A percentile compares a stretch with the other conserved stretches of the same genome.
Conservation (phyloP, 2,797 vertebrate genomes). For the Protonibea diacanthus region DNA sequence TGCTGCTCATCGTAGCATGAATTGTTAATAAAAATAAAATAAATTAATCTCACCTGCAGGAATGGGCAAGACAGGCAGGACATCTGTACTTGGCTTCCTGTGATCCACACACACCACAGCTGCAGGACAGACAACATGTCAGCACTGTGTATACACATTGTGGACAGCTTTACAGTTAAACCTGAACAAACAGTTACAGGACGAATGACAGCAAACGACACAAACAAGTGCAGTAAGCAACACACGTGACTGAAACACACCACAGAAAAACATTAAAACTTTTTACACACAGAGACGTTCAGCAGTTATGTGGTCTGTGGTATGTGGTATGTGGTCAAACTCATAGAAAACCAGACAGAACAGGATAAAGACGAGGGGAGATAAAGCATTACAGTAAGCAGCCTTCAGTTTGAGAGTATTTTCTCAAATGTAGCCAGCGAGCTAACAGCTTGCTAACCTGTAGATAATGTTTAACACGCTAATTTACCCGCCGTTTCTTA, state of each 20-base stretch:
- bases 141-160: neutral
- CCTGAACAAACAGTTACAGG: neutral
- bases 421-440: neutral
- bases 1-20: neutral
- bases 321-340: too few relatives aligned
- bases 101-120: conserved; percentile 90
- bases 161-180: neutral
- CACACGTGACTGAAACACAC: neutral
- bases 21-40: neutral
- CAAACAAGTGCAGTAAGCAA: neutral
- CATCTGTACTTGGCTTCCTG: conserved; percentile 93
- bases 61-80: conserved; percentile 90
- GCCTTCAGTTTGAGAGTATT: too few relatives aligned
- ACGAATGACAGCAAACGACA: neutral
- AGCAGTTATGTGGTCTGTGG: too few relatives aligned
- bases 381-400: too few relatives aligned
- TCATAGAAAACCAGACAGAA: neutral
- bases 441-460: neutral
- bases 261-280: neutral
- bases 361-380: too few relatives aligned
- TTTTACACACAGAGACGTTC: neutral
- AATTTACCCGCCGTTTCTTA: rapidly evolving
- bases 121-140: conserved; percentile 69
- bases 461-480: neutral
- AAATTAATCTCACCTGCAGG: conserved; percentile 89